phyloP scores from a whole-genome alignment of 35 echinoderm and acorn worm genomes.

The Heliocidaris tuberculata region DNA sequence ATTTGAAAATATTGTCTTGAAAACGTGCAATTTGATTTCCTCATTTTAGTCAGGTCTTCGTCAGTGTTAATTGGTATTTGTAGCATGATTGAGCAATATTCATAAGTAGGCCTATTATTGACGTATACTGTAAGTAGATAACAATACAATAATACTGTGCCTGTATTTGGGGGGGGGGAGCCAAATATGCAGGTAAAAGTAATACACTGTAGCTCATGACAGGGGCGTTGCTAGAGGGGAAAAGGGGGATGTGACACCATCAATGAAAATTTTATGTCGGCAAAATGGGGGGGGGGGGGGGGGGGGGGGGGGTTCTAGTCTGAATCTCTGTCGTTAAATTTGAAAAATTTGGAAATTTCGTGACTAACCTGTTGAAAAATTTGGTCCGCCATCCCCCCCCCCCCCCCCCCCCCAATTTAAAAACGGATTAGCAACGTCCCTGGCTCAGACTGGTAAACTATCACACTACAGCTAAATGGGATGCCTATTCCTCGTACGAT shows the following conservation, averaged over 20 bases:
- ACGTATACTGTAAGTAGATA: not conserved
- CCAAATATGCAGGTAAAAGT: not conserved
- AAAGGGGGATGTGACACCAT: no score
- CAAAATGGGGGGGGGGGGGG: no score
- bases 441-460: not conserved
- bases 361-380: no score
- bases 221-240: not conserved
- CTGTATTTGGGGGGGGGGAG: not conserved
- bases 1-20: not conserved
- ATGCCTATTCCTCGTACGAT: not conserved
- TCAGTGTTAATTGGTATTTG: not conserved
- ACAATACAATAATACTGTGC: not conserved
- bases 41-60: not conserved
- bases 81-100: constrained; percentile 4
- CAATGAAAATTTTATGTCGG: no score
- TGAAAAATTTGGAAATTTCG: no score
- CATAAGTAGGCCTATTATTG: not conserved
- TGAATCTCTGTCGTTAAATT: no score
- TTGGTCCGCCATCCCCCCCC: no score
- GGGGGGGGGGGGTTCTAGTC: no score
- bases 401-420: no score
- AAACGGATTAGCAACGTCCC: no score
- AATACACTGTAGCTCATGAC: not conserved
- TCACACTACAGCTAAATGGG: not conserved
- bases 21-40: not conserved